phyloP scores from a whole-genome alignment of 2,113 vertebrate species.

The Taurulus bubalis region DNA sequence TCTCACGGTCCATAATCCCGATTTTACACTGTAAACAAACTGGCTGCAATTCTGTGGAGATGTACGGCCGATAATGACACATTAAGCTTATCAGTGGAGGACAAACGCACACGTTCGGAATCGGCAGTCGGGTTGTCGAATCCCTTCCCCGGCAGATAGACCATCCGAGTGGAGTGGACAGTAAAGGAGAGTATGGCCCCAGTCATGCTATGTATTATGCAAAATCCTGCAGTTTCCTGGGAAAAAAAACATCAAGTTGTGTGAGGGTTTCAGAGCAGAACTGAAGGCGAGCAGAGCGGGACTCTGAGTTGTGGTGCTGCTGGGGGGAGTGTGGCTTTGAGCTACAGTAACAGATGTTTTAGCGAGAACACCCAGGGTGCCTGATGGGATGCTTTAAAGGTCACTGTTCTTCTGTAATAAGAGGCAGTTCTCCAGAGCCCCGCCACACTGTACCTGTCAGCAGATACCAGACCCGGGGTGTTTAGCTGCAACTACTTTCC shows the following conservation, averaged over 20 bases:
- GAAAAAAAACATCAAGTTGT: conserved; percentile 32
- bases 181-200: conserved; percentile 16
- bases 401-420: conserved; percentile 70
- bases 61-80: conserved; percentile 14
- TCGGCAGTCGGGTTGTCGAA: background rate
- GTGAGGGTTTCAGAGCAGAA: conserved; percentile 65
- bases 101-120: conserved; percentile 6
- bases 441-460: conserved; percentile 68
- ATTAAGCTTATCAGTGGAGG: conserved; percentile 28
- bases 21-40: conserved; percentile 74
- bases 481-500: conserved; percentile 31
- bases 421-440: conserved; percentile 63
- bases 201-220: conserved; percentile 47
- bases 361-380: conserved; percentile 62
- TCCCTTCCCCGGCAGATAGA: conserved; percentile 1
- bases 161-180: conserved; percentile 35
- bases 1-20: conserved; percentile 57
- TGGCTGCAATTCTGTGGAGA: conserved; percentile 23
- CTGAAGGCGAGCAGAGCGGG: conserved; percentile 36
- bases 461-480: conserved; percentile 38
- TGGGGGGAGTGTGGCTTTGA: conserved; percentile 41
- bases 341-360: conserved; percentile 73
- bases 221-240: conserved; percentile 55
- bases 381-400: conserved; percentile 74
- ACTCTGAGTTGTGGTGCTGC: conserved; percentile 23